A percentile compares a stretch with the other conserved stretches of the same genome.
These are phyloP conservation scores for Conopomorpha cramerella DNA, from an alignment of 1,140 invertebrate genomes.

Conservation along the genomic window DNA sequence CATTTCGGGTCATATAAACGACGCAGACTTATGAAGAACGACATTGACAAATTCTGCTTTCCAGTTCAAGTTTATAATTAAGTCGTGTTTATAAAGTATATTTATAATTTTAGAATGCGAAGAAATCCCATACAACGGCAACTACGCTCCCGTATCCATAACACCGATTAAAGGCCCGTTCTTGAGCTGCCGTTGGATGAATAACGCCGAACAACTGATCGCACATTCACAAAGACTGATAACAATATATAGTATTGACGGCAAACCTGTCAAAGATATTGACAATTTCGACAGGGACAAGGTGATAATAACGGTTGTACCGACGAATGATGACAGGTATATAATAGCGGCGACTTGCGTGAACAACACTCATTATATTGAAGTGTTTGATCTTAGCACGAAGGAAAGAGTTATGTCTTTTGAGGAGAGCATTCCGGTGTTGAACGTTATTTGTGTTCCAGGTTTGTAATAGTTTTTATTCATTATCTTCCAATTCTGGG, in stretches of 20 bases:
- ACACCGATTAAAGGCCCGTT: constrained; percentile 19
- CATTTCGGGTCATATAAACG: too few relatives aligned
- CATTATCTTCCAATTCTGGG: constrained; percentile 37
- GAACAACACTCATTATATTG: constrained; percentile 12
- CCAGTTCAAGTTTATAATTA: too few relatives aligned
- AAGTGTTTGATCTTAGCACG: constrained; percentile 24
- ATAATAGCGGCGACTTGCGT: constrained; percentile 19
- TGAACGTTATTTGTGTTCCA: constrained; percentile 30
- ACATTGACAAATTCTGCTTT: too few relatives aligned
- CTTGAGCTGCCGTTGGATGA: constrained; percentile 36
- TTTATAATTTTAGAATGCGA: constrained; percentile 27
- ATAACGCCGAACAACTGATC: constrained; percentile 28
- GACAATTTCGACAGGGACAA: constrained; percentile 24
- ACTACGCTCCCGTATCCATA: constrained; percentile 23
- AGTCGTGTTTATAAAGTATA: too few relatives aligned
- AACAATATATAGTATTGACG: constrained; percentile 21
- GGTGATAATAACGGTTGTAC: constrained; percentile 24
- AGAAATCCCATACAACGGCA: constrained; percentile 31
- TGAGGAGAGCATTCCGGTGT: constrained; percentile 23
- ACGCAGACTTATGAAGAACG: too few relatives aligned
- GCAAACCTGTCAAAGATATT: constrained; percentile 16
- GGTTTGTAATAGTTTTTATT: constrained; percentile 22
- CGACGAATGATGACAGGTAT: constrained; percentile 29
- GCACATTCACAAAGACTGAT: constrained; percentile 32
- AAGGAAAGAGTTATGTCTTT: constrained; percentile 20